Evolutionary conservation across 2,888 invertebrate species (phyloP), one percentile per base, ranked within the genome.

Genomic region (Tiliacea aurago): DNA sequence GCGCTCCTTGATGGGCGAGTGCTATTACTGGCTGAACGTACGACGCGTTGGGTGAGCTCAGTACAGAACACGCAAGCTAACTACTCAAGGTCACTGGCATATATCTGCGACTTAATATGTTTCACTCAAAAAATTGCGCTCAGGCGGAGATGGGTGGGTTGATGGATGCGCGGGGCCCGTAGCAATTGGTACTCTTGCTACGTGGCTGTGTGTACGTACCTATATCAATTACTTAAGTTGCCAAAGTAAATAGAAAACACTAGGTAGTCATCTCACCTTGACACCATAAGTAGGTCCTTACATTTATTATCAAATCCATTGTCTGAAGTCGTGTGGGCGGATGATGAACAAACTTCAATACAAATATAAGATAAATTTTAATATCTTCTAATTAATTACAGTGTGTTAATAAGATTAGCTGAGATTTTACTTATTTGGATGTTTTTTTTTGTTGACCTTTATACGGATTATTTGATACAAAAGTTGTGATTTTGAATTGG

Each of bases 231-330:
- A 58, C 15, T 63, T 51, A 70, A 33, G 33, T 73, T 66, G 56
- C 49, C 78, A 83, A 80, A 79, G 78, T 84, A 85, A 86, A 85
- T 84, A 84, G 82, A 85, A 83, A 86, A 79, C 76, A 81, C 70
- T 68, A 78, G 28, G 28, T 28, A 28, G 74, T 84, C 88, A 83
- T 67, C 23, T 75, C 65, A 82, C 90, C 90, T 89, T 90, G 90
- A 89, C 88, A 86, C 81, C 47, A 1, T 75, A 76, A 59, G 28
- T 41, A 59, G 41, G 41, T 64, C 28, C 18, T 45, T 10, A 79
- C 74, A 58, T 68, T 63, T 81, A 86, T 83, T 88, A 86, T 86
- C 66, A 80, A 73, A 70, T 58, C 76, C 68, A 68, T 73, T 84
- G 87, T 84, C 81, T 85, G 70, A 72, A 68, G 56, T 20, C 53